Conservation (phyloP, 2,888 invertebrate species). For the Lissocephala sabroskyi region DNA sequence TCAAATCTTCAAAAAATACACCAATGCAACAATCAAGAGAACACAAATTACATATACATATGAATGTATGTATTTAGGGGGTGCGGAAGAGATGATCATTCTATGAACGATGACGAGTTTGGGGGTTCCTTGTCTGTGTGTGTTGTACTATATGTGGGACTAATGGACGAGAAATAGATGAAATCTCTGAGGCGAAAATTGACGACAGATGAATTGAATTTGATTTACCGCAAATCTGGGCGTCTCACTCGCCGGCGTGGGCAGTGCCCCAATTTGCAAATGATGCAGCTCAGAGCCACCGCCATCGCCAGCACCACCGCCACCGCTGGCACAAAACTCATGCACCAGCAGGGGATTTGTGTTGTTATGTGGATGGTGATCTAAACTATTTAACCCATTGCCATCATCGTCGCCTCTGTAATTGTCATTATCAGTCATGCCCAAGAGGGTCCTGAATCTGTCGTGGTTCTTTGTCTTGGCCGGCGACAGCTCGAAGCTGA, state of each 20-base stretch:
- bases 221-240: constrained; percentile 73
- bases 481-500: constrained; percentile 72
- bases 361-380: constrained; percentile 15
- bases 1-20: too few relatives aligned
- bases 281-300: constrained; percentile 69
- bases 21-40: constrained; percentile 9
- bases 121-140: too few relatives aligned
- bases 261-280: constrained; percentile 72
- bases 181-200: too few relatives aligned
- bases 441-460: constrained; percentile 72
- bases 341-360: constrained; percentile 16
- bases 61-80: constrained; percentile 1
- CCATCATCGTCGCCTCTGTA: constrained; percentile 60
- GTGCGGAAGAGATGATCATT: too few relatives aligned
- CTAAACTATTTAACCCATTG: constrained; percentile 50
- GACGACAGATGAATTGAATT: constrained; percentile 41
- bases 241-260: constrained; percentile 73
- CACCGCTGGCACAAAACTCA: constrained; percentile 17
- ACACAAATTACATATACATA: background rate
- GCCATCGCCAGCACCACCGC: constrained; percentile 36
- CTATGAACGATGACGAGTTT: too few relatives aligned
- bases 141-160: too few relatives aligned
- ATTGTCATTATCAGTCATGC: constrained; percentile 70
- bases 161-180: too few relatives aligned
- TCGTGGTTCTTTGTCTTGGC: constrained; percentile 71